phyloP scores from a whole-genome alignment of 2,888 invertebrate species.

The Rhagonycha fulva region DNA sequence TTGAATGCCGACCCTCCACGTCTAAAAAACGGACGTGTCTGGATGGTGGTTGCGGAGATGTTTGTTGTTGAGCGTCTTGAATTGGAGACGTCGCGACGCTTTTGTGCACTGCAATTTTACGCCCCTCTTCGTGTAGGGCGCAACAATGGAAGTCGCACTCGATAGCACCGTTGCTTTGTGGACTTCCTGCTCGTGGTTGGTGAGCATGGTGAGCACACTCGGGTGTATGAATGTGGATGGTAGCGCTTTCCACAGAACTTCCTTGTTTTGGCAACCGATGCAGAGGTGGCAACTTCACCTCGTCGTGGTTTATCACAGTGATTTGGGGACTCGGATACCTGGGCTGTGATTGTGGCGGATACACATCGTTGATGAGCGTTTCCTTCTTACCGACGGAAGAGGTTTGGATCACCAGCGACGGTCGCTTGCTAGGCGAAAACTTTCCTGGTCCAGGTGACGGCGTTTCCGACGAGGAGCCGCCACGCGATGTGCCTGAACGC shows the following conservation, averaged over 20 bases:
- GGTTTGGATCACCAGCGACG: slow-evolving; percentile 75
- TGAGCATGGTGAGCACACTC: slow-evolving; percentile 78
- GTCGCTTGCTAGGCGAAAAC: slow-evolving; percentile 65
- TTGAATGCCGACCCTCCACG: slow-evolving; percentile 62
- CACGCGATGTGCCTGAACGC: slow-evolving; percentile 66
- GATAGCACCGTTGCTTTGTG: slow-evolving; percentile 62
- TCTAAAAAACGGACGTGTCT: slow-evolving; percentile 87
- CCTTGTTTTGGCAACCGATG: slow-evolving; percentile 61
- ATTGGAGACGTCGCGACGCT: slow-evolving; percentile 93
- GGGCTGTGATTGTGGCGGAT: slow-evolving; percentile 48
- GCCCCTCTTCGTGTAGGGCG: slow-evolving; percentile 90
- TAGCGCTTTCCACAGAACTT: slow-evolving; percentile 71
- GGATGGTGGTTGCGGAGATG: slow-evolving; percentile 60
- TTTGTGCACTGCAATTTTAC: slow-evolving; percentile 89
- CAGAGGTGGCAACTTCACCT: slow-evolving; percentile 59
- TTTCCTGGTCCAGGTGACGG: slow-evolving; percentile 60
- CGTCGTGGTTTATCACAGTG: slow-evolving; percentile 93
- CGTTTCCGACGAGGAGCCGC: slow-evolving; percentile 60
- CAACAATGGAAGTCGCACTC: slow-evolving; percentile 97
- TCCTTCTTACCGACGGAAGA: slow-evolving; percentile 62
- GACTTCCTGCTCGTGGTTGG: slow-evolving; percentile 67
- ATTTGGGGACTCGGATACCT: slow-evolving; percentile 76
- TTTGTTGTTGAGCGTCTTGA: slow-evolving; percentile 69
- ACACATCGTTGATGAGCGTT: slow-evolving; percentile 62
- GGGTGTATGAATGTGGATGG: slow-evolving; percentile 81